Evolutionary conservation across 2,113 vertebrate species (phyloP), one percentile per base, ranked within the genome.

Genomic region (Diadophis punctatus): DNA sequence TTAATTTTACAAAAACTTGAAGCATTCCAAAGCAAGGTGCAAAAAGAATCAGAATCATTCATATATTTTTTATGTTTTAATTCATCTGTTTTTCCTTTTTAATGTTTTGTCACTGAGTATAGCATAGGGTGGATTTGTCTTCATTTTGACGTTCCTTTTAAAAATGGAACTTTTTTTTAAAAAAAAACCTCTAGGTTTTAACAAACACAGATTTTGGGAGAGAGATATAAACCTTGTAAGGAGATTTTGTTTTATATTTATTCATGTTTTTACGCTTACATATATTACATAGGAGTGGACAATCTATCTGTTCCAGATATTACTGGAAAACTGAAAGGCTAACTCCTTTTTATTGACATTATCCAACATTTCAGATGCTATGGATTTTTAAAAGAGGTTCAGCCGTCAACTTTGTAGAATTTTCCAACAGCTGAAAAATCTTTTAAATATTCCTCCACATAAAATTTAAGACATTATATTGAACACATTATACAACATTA

Each of bases 81-180:
- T 80, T 43, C 34, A 80, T 43, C 74, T 23, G 18, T 43, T 80
- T 80, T 80, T 80, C 18, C 34, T 80, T 80, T 43, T 80, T 43
- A 43, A 43, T 43, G 20, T 80, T 80, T 80, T 80, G 74, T 39
- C 74, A 80, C 34, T 43, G 18, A 98, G 97, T 97, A 98, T 52
- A 97, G 88, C 94, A 96, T 30, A 96, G 93, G 96, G 96, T 93
- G 96, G 80, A 93, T 91, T 60, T 86, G 93, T 94, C 87, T 93
- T 90, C 25, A 85, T 86, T 93, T 49, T 96, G 95, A 90, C 90
- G 93, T 95, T 94, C 94, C 86, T 90, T 68, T 89, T 46, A 25
- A 89, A 96, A 97, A 97, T 90, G 93, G 58, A 60, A 60, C 88
- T 96, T 93, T 92, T 93, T 95, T 96, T 95, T 93, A 86, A 91